Evolutionary conservation across 2,888 invertebrate genomes (phyloP).

Genomic region (Listrodromus nycthemerus): DNA sequence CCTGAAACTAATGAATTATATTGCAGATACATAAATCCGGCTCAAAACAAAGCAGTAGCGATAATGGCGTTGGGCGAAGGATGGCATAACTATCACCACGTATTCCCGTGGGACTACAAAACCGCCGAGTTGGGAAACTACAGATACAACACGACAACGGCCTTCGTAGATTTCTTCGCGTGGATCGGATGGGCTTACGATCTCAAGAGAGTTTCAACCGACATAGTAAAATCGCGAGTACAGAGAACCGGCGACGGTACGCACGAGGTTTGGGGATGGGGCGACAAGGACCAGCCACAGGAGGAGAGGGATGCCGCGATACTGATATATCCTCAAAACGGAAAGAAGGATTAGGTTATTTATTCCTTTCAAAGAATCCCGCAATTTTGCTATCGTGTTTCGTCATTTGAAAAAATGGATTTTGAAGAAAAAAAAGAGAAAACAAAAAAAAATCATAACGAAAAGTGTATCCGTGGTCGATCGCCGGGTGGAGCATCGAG

Average conservation of each 20-base stretch:
- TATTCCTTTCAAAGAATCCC: slow-evolving; percentile 2
- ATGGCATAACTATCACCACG: slow-evolving; percentile 98
- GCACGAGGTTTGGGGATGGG: slow-evolving; percentile 91
- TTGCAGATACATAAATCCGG: slow-evolving; percentile 90
- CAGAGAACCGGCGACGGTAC: slow-evolving; percentile 91
- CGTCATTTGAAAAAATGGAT: slow-evolving; percentile 1
- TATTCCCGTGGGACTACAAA: slow-evolving; percentile 97
- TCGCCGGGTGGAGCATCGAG: slow-evolving; percentile 27
- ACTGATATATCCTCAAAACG: slow-evolving; percentile 69
- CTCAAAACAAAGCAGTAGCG: slow-evolving; percentile 91
- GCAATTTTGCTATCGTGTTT: slow-evolving; percentile 10
- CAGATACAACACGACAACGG: slow-evolving; percentile 85
- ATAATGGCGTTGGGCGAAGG: slow-evolving; percentile 93
- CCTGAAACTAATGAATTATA: too few relatives aligned
- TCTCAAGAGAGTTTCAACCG: slow-evolving; percentile 91
- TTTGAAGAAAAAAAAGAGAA: slow-evolving; percentile 1
- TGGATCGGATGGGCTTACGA: slow-evolving; percentile 95
- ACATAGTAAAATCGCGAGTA: slow-evolving; percentile 89
- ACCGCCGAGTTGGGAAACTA: slow-evolving; percentile 92
- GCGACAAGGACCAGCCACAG: slow-evolving; percentile 80
- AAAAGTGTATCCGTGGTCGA: slow-evolving; percentile 13
- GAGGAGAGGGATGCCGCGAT: slow-evolving; percentile 78
- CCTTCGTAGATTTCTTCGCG: slow-evolving; percentile 89
- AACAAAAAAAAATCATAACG: not conserved
- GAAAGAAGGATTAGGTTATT: slow-evolving; percentile 46